phyloP scores from a whole-genome alignment of 2,797 vertebrate genomes.

The Acipenser transmontanus region DNA sequence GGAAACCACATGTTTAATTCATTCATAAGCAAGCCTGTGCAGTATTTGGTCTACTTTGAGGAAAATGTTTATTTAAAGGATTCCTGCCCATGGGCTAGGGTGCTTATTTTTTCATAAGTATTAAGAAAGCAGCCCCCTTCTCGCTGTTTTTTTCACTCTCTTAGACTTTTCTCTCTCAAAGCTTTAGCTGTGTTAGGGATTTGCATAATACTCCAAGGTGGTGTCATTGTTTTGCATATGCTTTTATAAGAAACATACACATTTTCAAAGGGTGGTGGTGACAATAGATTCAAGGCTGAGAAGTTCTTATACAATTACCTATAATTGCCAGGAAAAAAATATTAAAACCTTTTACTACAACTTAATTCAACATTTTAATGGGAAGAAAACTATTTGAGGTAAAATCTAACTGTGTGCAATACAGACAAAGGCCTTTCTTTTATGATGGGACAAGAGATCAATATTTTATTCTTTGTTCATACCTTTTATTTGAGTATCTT shows the following conservation, averaged over 20 bases:
- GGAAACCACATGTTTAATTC: too few relatives aligned
- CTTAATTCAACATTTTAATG: constrained; percentile 49
- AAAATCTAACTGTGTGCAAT: constrained; percentile 59
- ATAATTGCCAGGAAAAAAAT: constrained; percentile 44
- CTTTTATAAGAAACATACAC: too few relatives aligned
- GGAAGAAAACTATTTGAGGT: constrained; percentile 46
- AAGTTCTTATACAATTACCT: constrained; percentile 59
- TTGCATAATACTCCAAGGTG: constrained; percentile 29
- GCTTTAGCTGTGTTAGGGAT: constrained; percentile 37
- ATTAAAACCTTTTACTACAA: constrained; percentile 63
- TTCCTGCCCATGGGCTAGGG: not conserved
- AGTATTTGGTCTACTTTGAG: not conserved
- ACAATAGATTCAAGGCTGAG: constrained; percentile 57
- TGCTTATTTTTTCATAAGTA: not conserved
- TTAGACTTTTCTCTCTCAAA: constrained; percentile 25
- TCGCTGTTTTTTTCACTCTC: constrained; percentile 15
- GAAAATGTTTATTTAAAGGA: not conserved
- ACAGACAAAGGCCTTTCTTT: constrained; percentile 36
- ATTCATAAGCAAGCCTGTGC: too few relatives aligned
- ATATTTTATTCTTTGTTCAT: not conserved
- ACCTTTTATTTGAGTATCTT: too few relatives aligned
- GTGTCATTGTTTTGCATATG: too few relatives aligned
- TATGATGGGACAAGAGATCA: not conserved
- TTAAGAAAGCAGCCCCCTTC: not conserved
- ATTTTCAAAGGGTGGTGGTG: constrained; percentile 57